A percentile compares a stretch with the other conserved stretches of the same genome.
These are phyloP conservation scores for Drymonia ruficornis DNA, from an alignment of 2,888 invertebrate species.

Conservation along the genomic window DNA sequence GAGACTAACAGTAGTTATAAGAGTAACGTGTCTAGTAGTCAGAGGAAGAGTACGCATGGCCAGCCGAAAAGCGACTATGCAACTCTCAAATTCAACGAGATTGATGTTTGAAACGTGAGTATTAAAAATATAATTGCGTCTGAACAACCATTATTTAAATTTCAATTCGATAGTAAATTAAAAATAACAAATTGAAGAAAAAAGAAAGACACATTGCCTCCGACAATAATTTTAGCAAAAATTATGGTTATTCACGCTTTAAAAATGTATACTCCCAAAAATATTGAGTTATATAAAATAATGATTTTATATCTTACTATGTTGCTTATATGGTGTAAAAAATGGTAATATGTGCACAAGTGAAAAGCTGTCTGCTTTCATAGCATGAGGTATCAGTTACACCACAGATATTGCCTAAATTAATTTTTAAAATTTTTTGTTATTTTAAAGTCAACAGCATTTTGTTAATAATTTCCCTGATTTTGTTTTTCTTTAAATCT, in stretches of 20 bases:
- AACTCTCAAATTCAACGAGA: slow-evolving; percentile 81
- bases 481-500: background rate
- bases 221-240: too few species aligned
- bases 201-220: too few species aligned
- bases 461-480: background rate
- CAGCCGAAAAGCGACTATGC: slow-evolving; percentile 77
- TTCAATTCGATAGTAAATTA: too few species aligned
- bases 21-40: slow-evolving; percentile 65
- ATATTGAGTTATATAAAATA: too few species aligned
- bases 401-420: slow-evolving; percentile 16
- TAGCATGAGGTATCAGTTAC: slow-evolving; percentile 30
- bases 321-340: slow-evolving; percentile 1
- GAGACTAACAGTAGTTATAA: slow-evolving; percentile 72
- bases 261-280: too few species aligned
- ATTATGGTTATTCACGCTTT: background rate
- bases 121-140: background rate
- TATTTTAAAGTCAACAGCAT: slow-evolving; percentile 6
- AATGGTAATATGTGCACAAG: slow-evolving; percentile 64
- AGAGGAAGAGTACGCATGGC: slow-evolving; percentile 41
- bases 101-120: slow-evolving; percentile 81
- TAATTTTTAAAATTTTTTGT: slow-evolving; percentile 9
- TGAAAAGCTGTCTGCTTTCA: slow-evolving; percentile 30
- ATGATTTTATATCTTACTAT: too few species aligned
- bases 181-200: too few species aligned
- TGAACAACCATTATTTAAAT: slow-evolving; percentile 1